phyloP scores from a whole-genome alignment of 1,140 invertebrate genomes.

The Drosophila bocki region DNA sequence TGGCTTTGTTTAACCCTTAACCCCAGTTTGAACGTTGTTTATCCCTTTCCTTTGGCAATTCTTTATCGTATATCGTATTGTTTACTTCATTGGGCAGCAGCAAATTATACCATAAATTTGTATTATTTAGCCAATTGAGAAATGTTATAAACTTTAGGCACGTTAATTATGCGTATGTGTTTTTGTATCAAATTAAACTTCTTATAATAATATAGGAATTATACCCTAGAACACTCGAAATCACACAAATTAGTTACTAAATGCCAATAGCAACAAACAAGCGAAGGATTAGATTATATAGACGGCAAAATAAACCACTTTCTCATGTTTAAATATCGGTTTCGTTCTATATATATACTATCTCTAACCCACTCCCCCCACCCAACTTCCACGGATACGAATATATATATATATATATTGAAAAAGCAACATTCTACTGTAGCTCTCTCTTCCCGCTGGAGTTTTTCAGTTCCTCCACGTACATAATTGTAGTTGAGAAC shows the following conservation, averaged over 20 bases:
- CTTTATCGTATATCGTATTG: slow-evolving; percentile 53
- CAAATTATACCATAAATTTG: slow-evolving; percentile 52
- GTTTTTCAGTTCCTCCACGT: slow-evolving; percentile 64
- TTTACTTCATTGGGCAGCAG: slow-evolving; percentile 74
- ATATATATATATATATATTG: slow-evolving; percentile 29
- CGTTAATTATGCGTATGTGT: slow-evolving; percentile 73
- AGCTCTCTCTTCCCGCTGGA: slow-evolving; percentile 67
- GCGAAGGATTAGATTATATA: slow-evolving; percentile 14
- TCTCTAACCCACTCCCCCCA: slow-evolving; percentile 18
- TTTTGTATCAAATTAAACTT: slow-evolving; percentile 60
- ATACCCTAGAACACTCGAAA: slow-evolving; percentile 33
- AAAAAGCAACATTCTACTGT: slow-evolving; percentile 54
- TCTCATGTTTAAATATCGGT: slow-evolving; percentile 60
- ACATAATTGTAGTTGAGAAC: slow-evolving; percentile 56
- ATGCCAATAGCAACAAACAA: slow-evolving; percentile 36
- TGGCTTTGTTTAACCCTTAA: slow-evolving; percentile 55
- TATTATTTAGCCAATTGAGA: slow-evolving; percentile 79
- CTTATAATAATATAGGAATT: slow-evolving; percentile 36
- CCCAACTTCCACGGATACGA: slow-evolving; percentile 18
- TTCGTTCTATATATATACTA: slow-evolving; percentile 64
- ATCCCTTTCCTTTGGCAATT: slow-evolving; percentile 68
- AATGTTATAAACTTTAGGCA: slow-evolving; percentile 76
- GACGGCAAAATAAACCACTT: slow-evolving; percentile 36
- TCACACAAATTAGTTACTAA: slow-evolving; percentile 80
- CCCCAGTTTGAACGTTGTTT: slow-evolving; percentile 50